Conservation (phyloP, 2,113 vertebrate species). For the Regulus satrapa region DNA sequence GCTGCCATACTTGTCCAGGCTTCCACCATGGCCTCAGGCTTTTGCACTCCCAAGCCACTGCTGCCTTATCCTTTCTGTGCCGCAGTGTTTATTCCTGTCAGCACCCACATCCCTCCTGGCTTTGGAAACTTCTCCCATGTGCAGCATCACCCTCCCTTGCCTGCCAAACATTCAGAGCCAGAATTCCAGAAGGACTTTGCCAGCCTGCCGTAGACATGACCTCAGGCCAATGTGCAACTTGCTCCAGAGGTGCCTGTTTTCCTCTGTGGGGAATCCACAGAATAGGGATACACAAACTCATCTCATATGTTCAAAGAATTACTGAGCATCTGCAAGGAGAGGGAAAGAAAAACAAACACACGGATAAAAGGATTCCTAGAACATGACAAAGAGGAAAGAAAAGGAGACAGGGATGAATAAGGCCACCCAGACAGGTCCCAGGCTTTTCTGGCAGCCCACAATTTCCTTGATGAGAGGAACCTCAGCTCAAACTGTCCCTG, state of each 20-base stretch:
- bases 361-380: conserved; percentile 53
- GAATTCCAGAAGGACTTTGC: not conserved
- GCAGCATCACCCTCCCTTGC: not conserved
- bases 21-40: not conserved
- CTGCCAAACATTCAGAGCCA: not conserved
- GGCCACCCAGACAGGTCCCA: conserved; percentile 49
- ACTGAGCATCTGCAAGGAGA: conserved; percentile 52
- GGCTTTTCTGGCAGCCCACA: not conserved
- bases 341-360: conserved; percentile 58
- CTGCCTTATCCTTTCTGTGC: not conserved
- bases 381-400: conserved; percentile 51
- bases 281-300: conserved; percentile 4
- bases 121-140: not conserved
- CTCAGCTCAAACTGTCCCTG: not conserved
- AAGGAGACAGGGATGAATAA: conserved; percentile 51
- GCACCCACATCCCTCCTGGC: not conserved
- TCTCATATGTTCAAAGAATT: conserved; percentile 49
- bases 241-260: conserved; percentile 40
- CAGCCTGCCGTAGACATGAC: conserved; percentile 45
- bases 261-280: not conserved
- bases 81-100: not conserved
- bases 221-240: conserved; percentile 1
- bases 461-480: not conserved
- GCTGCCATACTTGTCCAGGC: not conserved
- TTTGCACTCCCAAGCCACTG: not conserved